Percentiles rank a stretch among this genome's conserved stretches.
phyloP scores from a whole-genome alignment of 2,113 vertebrate genomes.

The Progne subis region DNA sequence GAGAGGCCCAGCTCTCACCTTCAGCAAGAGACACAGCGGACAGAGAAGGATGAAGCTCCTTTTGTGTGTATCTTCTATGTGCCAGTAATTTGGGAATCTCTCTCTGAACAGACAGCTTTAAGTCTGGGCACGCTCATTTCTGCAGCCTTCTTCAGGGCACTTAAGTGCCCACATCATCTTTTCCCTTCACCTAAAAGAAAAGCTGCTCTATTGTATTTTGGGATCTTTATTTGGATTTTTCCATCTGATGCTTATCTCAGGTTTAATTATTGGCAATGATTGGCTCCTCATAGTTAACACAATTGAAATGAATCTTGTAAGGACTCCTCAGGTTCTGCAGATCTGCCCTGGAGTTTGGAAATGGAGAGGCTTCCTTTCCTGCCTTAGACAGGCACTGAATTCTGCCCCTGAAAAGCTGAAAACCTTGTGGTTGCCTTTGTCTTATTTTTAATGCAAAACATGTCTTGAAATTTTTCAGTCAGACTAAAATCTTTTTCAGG shows the following conservation, averaged over 20 bases:
- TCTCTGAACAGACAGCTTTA: neutral
- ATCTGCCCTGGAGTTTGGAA: neutral
- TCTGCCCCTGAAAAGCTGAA: neutral
- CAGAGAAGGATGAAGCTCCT: neutral
- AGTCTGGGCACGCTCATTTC: neutral
- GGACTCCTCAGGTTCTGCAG: neutral
- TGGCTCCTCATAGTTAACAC: neutral
- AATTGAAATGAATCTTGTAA: neutral
- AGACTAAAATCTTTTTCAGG: neutral
- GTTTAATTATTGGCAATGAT: neutral
- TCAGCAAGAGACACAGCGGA: neutral
- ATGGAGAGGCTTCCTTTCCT: neutral
- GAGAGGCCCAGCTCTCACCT: neutral
- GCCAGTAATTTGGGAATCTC: neutral
- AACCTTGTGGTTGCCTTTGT: neutral
- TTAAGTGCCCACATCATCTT: neutral
- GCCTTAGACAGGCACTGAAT: neutral
- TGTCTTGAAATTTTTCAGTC: conserved; percentile 11
- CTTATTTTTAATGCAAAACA: conserved; percentile 25
- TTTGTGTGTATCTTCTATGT: neutral
- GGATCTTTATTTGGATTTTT: neutral
- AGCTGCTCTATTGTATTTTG: neutral
- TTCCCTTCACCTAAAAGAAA: neutral
- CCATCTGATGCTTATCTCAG: neutral
- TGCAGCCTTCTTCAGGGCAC: neutral